Conservation (phyloP, 2,113 vertebrate species). For the Alexandromys fortis region DNA sequence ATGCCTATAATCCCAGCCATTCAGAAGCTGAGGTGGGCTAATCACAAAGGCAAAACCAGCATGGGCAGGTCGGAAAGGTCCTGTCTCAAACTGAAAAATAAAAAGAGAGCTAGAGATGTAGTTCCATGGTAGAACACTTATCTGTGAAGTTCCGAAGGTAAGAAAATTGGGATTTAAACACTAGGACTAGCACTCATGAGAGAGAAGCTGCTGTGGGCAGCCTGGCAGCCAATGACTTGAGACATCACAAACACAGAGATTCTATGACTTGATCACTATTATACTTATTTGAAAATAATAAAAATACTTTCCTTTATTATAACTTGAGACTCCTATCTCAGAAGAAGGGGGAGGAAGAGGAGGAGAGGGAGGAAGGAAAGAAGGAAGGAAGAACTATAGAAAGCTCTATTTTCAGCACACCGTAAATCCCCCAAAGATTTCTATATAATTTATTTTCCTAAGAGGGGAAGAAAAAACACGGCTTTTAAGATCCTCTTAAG, state of each 20-base stretch:
- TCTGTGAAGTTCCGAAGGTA: background rate
- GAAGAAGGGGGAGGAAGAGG: background rate
- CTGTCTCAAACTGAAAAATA: background rate
- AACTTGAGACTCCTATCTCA: constrained; percentile 52
- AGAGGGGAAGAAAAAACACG: constrained; percentile 45
- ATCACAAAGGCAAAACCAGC: background rate
- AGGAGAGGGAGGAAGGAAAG: background rate
- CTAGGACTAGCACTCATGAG: background rate
- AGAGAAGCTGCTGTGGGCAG: background rate
- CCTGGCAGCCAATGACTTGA: accelerated
- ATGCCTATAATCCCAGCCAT: no score
- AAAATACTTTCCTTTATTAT: constrained; percentile 31
- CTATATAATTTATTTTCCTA: constrained; percentile 73
- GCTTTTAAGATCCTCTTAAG: constrained; percentile 81
- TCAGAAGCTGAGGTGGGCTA: background rate
- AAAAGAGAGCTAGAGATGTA: no score
- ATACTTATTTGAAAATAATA: constrained; percentile 50
- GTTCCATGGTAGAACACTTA: background rate
- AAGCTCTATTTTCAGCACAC: constrained; percentile 52
- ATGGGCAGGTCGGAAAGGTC: background rate
- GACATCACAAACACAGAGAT: background rate
- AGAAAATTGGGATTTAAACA: background rate
- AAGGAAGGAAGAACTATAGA: background rate
- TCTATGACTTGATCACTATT: constrained; percentile 23
- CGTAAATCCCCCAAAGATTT: constrained; percentile 65